Evolutionary conservation across 2,113 vertebrate genomes (phyloP).

Genomic region (Danio rerio): DNA sequence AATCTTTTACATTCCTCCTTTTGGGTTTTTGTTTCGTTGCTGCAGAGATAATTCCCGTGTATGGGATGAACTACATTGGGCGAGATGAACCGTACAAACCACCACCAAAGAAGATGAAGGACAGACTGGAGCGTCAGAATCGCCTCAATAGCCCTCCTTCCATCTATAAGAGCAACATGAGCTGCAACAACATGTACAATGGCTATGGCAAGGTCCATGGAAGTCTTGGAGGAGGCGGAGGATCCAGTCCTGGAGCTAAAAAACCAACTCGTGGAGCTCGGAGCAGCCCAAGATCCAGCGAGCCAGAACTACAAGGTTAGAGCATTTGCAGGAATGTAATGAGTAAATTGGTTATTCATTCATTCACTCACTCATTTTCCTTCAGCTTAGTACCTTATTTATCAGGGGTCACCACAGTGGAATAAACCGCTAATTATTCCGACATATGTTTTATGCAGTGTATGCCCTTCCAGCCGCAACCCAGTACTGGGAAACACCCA

Average conservation of each 20-base stretch:
- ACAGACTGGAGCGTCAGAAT: constrained; percentile 91
- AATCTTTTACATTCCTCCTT: too few species aligned
- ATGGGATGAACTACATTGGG: constrained; percentile 93
- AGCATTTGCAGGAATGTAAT: neutral
- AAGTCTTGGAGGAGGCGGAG: constrained; percentile 69
- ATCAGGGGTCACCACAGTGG: too few species aligned
- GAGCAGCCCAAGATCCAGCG: constrained; percentile 83
- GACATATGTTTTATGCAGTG: too few species aligned
- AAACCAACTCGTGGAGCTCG: constrained; percentile 79
- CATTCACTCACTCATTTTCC: neutral
- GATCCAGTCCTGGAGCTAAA: constrained; percentile 72
- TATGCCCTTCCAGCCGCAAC: too few species aligned
- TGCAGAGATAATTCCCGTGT: constrained; percentile 94
- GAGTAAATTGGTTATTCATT: neutral
- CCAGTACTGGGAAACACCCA: too few species aligned
- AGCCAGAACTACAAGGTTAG: constrained; percentile 83
- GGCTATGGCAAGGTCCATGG: constrained; percentile 75
- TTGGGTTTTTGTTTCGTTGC: neutral
- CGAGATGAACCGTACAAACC: constrained; percentile 96
- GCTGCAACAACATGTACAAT: constrained; percentile 82
- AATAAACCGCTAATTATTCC: too few species aligned
- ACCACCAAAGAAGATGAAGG: constrained; percentile 92
- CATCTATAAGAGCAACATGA: constrained; percentile 86
- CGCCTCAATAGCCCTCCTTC: constrained; percentile 92
- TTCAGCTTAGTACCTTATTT: too few species aligned